Percentiles rank a stretch among this genome's conserved stretches.
Evolutionary conservation across 1,140 invertebrate species (phyloP).

Genomic region (Megathymus violae): DNA sequence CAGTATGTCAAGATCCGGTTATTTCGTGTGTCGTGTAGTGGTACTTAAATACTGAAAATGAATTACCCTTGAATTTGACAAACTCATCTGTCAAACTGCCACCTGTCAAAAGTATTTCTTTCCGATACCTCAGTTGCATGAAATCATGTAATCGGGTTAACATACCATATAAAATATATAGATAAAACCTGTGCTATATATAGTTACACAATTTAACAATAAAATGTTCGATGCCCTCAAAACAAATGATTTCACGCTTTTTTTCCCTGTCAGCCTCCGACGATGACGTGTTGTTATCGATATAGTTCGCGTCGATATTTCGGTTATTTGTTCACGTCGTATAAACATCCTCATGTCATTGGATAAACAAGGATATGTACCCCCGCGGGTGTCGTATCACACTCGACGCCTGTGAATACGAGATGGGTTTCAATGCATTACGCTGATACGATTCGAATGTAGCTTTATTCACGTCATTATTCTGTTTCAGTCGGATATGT

Average conservation of each 20-base stretch:
- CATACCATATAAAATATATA: no score
- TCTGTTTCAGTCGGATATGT: background rate
- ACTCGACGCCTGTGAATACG: slow-evolving; percentile 13
- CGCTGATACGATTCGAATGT: slow-evolving; percentile 13
- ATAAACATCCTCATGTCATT: slow-evolving; percentile 29
- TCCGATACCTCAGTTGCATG: no score
- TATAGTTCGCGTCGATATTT: background rate
- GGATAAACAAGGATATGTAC: slow-evolving; percentile 23
- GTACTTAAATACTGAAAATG: no score
- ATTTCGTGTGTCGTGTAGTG: no score
- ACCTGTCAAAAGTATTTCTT: no score
- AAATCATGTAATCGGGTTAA: no score
- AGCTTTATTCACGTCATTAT: slow-evolving; percentile 2
- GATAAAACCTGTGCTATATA: no score
- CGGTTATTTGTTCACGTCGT: slow-evolving; percentile 8
- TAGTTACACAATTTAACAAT: no score
- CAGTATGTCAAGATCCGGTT: no score
- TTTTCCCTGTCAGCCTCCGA: background rate
- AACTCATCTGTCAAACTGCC: no score
- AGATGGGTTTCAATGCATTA: background rate
- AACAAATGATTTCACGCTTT: background rate
- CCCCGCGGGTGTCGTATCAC: background rate
- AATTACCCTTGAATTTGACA: no score
- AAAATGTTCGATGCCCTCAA: background rate
- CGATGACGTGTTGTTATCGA: background rate